Percentiles rank a stretch among this genome's conserved stretches.
These are phyloP conservation scores for Dasypolia templi DNA, from an alignment of 2,888 invertebrate species.

Conservation along the genomic window DNA sequence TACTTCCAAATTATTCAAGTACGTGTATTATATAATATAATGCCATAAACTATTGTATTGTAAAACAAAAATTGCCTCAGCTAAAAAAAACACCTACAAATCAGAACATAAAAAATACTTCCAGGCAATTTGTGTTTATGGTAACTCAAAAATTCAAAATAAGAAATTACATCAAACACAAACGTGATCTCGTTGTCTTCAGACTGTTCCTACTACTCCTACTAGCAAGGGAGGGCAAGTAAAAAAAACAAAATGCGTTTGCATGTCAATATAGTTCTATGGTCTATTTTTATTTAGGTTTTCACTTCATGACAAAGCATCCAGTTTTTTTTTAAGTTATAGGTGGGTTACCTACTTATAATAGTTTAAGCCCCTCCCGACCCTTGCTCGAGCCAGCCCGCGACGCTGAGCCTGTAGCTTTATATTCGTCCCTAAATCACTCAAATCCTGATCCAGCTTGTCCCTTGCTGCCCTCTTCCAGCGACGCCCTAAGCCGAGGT, in stretches of 20 bases:
- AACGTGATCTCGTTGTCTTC: neutral
- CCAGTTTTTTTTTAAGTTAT: neutral
- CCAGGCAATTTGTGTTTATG: neutral
- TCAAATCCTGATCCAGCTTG: no score
- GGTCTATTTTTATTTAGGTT: neutral
- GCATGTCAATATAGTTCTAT: neutral
- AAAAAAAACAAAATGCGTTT: neutral
- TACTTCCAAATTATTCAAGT: neutral
- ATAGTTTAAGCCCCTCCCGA: no score
- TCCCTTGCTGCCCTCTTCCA: no score
- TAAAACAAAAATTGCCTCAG: neutral
- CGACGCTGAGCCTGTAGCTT: no score
- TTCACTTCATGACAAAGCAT: neutral
- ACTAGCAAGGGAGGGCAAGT: no score
- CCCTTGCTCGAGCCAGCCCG: no score
- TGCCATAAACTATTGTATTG: neutral
- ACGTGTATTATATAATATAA: neutral
- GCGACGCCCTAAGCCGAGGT: no score
- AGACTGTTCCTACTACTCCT: neutral
- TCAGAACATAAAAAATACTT: neutral
- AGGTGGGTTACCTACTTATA: no score
- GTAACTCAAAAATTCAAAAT: neutral
- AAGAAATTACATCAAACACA: slow-evolving; percentile 4
- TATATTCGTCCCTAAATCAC: no score
- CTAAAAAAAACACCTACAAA: neutral